Conservation (phyloP, 2,888 invertebrate genomes). For the Balanococcus diminutus region DNA sequence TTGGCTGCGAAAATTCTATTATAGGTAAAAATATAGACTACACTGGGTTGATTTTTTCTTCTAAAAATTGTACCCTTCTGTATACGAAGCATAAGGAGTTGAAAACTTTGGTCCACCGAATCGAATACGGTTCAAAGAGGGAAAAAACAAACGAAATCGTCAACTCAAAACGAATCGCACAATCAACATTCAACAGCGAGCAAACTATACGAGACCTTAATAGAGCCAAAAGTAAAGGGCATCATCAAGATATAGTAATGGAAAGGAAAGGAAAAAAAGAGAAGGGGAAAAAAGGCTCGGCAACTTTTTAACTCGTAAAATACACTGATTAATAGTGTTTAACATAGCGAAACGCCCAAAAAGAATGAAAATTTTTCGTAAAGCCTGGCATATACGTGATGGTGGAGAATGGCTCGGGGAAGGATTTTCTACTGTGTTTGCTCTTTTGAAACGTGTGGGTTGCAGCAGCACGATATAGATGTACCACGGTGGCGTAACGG, state of each 20-base stretch:
- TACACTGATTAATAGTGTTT: conserved; percentile 25
- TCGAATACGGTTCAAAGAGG: background rate
- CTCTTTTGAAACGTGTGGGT: background rate
- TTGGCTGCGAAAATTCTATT: no score
- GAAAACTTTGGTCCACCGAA: no score
- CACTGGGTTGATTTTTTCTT: no score
- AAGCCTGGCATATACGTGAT: background rate
- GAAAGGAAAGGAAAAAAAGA: background rate
- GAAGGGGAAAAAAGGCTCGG: background rate
- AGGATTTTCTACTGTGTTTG: background rate
- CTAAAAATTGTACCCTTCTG: no score
- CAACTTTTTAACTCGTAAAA: background rate
- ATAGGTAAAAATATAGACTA: no score
- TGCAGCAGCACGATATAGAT: background rate
- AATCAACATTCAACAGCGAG: background rate
- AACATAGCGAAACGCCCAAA: conserved; percentile 18
- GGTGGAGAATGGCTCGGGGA: background rate
- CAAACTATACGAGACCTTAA: background rate
- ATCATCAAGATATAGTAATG: no score
- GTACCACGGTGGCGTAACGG: background rate
- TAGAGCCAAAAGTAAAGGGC: background rate
- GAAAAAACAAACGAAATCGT: background rate
- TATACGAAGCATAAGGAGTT: no score
- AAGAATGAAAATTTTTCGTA: conserved; percentile 22
- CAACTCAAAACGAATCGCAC: background rate